Base-by-base conservation (phyloP, 92 coral and sea anemone species). In the Metridium senile region DNA sequence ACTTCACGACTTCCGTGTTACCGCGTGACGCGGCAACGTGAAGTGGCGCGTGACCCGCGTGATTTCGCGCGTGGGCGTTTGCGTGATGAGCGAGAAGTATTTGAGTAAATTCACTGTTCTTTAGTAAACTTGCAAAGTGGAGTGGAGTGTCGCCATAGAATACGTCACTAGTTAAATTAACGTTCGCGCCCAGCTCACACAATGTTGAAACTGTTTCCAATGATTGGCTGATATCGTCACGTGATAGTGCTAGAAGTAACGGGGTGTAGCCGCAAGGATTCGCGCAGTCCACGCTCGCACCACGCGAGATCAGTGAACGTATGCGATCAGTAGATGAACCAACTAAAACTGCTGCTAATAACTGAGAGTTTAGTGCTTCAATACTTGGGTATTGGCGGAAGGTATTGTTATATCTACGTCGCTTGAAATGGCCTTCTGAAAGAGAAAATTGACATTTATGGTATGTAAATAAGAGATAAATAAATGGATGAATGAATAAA, bases 101-200 rank as follows among this genome's bases (percentile, higher is more conserved):
- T n/a, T 77, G 76, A 30, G 74, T 77, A 23, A 32, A 68, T 30
- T 16, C 32, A 30, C 66, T 49, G 26, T 80, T 62, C 58, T 75
- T 57, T 7, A 57, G 63, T 20, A 76, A 66, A 19, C 97, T 85
- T 26, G 93, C 97, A 33, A 94, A 86, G 74, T 94, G 98, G 22
- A 94, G 82, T 0, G 98, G 92, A 27, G 94, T 81, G 64, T 94
- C 93, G 4, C 93, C 91, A 59, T 80, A 83, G 62, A 94, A 75
- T 2, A 78, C 59, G 66, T 82, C 90, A 33, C 86, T 82, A 10
- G 87, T 85, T 74, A 83, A 82, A 71, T 94, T 87, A 19, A 91
- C 97, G 65, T 91, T 81, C 22, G 98, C 98, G 11, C 97, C 98
- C 30, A 87, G 86, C 67, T 83, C 82, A 70, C 98, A 94, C 27